Evolutionary conservation across 2,113 vertebrate species (phyloP), one percentile per base, ranked within the genome.

Genomic region (Acrocephalus kingi): DNA sequence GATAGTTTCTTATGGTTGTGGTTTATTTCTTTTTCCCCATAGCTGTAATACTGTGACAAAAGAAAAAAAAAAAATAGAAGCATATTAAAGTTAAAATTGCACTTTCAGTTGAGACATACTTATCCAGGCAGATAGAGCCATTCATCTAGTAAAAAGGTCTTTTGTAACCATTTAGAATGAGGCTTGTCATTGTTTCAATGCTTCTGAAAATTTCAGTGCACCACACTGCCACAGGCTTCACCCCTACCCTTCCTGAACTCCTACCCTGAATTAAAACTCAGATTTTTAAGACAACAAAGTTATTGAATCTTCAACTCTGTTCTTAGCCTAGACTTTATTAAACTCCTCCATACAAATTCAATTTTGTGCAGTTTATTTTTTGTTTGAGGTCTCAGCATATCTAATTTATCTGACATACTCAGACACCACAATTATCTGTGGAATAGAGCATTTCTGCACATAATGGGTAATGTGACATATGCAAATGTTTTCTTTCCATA

Each of bases 351-450:
- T 27, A n/a, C 4, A 75, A 84, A 81, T 54, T 62, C 46, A 62
- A 15, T 52, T 72, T 43, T 39, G 6, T 27, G 14, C 79, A 22
- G 25, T 68, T 91, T 78, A 46, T 3, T 74, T 91, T 86, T 85
- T 51, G 54, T 78, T 94, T 78, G 41, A 79, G 49, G 49, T 63
- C 66, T 85, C 58, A 54, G 58, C 17, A 33, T 56, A 85, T 76
- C 33, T 82, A 54, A 85, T 90, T 63, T 76, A 49, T 92, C 54
- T 96, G 82, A 90, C 85, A 84, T 85, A 39, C 37, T 90, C 78
- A 89, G 58, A 69, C 67, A 76, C n/a, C 15, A 62, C 41, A 94
- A 73, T 87, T 90, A 79, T 76, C 72, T 75, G 79, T 49, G 43
- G 46, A 95, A 95, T 78, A 54, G 10, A 93, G 3, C 41, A 79